Base-by-base conservation (phyloP, 2,888 invertebrate genomes). In the Drosophila quinaria region DNA sequence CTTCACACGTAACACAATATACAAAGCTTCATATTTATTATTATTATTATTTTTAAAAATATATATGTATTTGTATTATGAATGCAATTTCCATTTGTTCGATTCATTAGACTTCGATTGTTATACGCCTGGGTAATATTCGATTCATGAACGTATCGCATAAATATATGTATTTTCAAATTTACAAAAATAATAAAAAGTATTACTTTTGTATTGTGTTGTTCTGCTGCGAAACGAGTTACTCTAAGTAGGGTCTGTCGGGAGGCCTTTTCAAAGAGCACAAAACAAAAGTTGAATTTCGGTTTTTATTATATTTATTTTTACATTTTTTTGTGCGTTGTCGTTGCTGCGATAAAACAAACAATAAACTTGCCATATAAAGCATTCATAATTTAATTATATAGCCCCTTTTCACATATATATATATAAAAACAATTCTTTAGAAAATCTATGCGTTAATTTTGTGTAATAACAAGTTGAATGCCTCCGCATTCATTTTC, bases 381-480 rank as follows among this genome's bases (percentile, higher is more conserved):
- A 79, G 81, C 87, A 83, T 87, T 84, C 83, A 87, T 84, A 87
- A 84, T 84, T 87, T 83, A 84, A 84, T 87, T 83, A 84, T 84
- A 83, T 71, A 71, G 78, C 62, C 70, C 56, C 70, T 59, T 62
- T 51, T 37, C 64, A 80, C 15, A 37, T 10, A 78, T 56, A 78
- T n/a, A 64, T n/a, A 15, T 15, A 37, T 10, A 78, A 60, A 78
- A 64, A 47, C 58, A 69, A 72, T 81, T 87, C 87, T 81, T 73
- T 87, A 75, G 74, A 84, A 83, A 87, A 79, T 71, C 70, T 64
- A 51, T 46, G 47, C 72, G 60, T 83, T 76, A 74, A 81, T 81
- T 83, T 78, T 76, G 72, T 77, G 87, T 79, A 79, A 83, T 74
- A 63, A 74, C 75, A 86, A 71, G 71, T 76, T 82, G 69, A 77